Conservation (phyloP, 2,888 invertebrate species). For the Spilosoma lubricipeda region DNA sequence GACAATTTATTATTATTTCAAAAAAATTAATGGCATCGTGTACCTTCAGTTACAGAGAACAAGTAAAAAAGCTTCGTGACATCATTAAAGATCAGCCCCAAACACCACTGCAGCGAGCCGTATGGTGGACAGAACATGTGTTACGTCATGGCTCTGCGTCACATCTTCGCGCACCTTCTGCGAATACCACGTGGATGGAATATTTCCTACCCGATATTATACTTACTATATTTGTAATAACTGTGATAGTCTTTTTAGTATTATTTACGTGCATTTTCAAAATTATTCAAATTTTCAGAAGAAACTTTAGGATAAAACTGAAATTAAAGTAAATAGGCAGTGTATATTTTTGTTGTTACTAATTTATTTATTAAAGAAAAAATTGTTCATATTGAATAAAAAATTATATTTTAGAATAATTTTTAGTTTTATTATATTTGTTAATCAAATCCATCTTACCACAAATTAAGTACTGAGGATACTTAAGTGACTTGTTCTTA, state of each 20-base stretch:
- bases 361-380: too few species aligned
- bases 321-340: too few species aligned
- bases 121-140: too few species aligned
- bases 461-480: too few species aligned
- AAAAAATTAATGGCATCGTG: background rate
- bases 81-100: conserved; percentile 32
- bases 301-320: background rate
- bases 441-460: too few species aligned
- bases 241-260: background rate
- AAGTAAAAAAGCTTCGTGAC: conserved; percentile 11
- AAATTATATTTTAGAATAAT: too few species aligned
- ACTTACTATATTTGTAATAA: background rate
- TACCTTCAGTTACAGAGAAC: conserved; percentile 10
- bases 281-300: too few species aligned
- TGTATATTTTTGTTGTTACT: too few species aligned
- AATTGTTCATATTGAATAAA: too few species aligned
- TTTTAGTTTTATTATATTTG: too few species aligned
- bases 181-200: conserved; percentile 24
- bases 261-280: background rate
- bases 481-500: too few species aligned
- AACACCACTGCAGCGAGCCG: too few species aligned
- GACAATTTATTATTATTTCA: conserved; percentile 34
- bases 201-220: background rate
- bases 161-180: conserved; percentile 62
- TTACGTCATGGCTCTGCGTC: conserved; percentile 38